A percentile compares a stretch with the other conserved stretches of the same genome.
Evolutionary conservation across 2,797 vertebrate genomes (phyloP).

Genomic region (Bradypodion ventrale): DNA sequence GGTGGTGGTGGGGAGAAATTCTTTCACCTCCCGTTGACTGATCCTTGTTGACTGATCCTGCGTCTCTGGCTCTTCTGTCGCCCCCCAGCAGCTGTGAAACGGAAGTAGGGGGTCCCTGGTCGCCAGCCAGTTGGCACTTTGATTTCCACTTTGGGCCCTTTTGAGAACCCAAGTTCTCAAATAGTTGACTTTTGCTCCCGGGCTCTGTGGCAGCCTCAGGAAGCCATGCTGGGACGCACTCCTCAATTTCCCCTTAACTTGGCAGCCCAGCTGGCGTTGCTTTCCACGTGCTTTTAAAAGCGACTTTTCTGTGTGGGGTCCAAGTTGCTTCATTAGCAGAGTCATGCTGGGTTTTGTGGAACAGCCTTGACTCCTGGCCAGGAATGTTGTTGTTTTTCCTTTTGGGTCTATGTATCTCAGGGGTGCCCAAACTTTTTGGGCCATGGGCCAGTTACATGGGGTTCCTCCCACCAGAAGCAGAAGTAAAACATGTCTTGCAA

Average conservation of each 20-base stretch:
- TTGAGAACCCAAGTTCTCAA: not conserved
- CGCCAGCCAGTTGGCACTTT: not conserved
- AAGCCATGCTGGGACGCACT: not conserved
- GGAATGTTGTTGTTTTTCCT: too few relatives aligned
- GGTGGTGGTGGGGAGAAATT: not conserved
- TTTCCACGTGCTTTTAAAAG: not conserved
- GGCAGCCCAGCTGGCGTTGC: not conserved
- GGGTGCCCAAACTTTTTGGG: too few relatives aligned
- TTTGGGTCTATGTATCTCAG: too few relatives aligned
- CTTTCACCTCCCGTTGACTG: rapidly evolving
- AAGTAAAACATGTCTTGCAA: too few relatives aligned
- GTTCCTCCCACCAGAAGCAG: too few relatives aligned
- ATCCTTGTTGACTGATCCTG: rapidly evolving
- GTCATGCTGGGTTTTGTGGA: not conserved
- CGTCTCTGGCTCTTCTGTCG: not conserved
- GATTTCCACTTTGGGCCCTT: not conserved
- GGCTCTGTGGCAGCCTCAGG: not conserved
- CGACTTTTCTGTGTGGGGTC: not conserved
- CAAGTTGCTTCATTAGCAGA: not conserved
- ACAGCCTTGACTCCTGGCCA: not conserved
- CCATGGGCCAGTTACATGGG: too few relatives aligned
- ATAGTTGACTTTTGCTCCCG: too few relatives aligned
- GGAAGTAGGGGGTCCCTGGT: not conserved
- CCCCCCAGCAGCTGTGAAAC: rapidly evolving
- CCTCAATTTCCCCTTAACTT: not conserved